A percentile compares a stretch with the other conserved stretches of the same genome.
phyloP scores from a whole-genome alignment of 2,888 invertebrate genomes.

The Hirtodrosophila cameraria region DNA sequence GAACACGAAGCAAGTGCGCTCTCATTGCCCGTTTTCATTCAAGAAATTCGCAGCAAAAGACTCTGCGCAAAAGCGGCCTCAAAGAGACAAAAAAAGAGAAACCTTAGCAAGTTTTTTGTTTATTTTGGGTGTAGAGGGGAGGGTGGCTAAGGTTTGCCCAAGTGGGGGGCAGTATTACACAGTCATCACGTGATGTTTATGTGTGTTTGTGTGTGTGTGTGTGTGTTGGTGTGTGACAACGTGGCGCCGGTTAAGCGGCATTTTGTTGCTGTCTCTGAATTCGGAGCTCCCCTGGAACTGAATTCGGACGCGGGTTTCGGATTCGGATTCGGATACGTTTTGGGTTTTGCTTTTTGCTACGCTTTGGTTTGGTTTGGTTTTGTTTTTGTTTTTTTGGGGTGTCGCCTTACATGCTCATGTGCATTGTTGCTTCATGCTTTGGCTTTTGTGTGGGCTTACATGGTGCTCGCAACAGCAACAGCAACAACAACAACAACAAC shows the following conservation, averaged over 20 bases:
- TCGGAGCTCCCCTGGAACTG: constrained; percentile 34
- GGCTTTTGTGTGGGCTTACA: constrained; percentile 62
- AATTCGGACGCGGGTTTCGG: constrained; percentile 11
- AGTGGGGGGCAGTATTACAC: background rate
- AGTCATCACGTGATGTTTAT: constrained; percentile 64
- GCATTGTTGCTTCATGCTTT: constrained; percentile 72
- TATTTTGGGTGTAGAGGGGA: constrained; percentile 2
- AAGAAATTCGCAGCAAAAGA: constrained; percentile 50
- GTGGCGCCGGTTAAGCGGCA: constrained; percentile 77
- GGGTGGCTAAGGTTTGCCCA: background rate
- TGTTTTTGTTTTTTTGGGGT: constrained; percentile 43
- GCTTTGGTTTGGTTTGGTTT: constrained; percentile 7
- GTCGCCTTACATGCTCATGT: constrained; percentile 68
- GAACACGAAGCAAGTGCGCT: constrained; percentile 27
- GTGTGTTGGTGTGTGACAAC: constrained; percentile 59
- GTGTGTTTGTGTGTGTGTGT: constrained; percentile 28
- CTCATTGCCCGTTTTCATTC: constrained; percentile 65
- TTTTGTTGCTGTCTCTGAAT: constrained; percentile 50
- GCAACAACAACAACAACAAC: constrained; percentile 20
- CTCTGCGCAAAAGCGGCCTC: constrained; percentile 58
- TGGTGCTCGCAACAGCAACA: constrained; percentile 30
- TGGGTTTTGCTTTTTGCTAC: background rate
- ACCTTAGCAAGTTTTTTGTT: constrained; percentile 53
- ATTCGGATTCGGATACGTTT: constrained; percentile 15
- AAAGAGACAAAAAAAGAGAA: constrained; percentile 61